Percentiles rank a stretch among this genome's conserved stretches.
These are phyloP conservation scores for Melanerpes formicivorus DNA, from an alignment of 2,113 vertebrate genomes.

Conservation along the genomic window DNA sequence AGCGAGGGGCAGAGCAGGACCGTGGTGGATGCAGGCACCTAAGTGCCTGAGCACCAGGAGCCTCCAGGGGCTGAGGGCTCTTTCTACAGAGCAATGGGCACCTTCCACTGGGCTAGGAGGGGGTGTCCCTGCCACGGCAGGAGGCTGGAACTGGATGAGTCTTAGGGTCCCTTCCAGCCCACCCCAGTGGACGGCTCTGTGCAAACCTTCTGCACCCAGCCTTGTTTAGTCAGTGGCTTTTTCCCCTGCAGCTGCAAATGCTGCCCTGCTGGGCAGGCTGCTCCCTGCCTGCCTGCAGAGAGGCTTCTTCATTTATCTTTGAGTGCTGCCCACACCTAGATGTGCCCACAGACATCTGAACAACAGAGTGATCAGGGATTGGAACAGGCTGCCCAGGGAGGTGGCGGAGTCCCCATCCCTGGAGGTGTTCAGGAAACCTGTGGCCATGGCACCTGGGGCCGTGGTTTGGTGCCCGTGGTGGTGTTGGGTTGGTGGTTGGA, in stretches of 20 bases:
- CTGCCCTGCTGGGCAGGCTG: neutral
- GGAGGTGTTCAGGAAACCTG: no score
- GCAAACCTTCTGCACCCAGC: neutral
- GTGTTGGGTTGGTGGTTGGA: no score
- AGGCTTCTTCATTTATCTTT: neutral
- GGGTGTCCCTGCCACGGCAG: no score
- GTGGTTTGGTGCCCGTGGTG: no score
- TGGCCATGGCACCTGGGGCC: no score
- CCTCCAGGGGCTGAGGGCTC: neutral
- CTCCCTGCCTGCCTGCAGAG: neutral
- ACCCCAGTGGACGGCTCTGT: no score
- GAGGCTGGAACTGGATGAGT: no score
- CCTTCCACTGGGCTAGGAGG: no score
- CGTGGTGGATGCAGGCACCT: neutral
- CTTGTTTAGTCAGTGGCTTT: neutral
- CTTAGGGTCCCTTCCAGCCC: no score
- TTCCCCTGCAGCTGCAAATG: neutral
- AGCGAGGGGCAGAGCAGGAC: rapidly evolving
- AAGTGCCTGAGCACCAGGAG: neutral
- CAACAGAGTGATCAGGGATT: neutral
- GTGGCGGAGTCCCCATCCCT: no score
- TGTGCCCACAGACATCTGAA: neutral
- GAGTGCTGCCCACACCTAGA: rapidly evolving
- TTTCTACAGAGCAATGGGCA: neutral
- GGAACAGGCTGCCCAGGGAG: no score